Conservation (phyloP, 2,797 vertebrate species). For the Tapera naevia region DNA sequence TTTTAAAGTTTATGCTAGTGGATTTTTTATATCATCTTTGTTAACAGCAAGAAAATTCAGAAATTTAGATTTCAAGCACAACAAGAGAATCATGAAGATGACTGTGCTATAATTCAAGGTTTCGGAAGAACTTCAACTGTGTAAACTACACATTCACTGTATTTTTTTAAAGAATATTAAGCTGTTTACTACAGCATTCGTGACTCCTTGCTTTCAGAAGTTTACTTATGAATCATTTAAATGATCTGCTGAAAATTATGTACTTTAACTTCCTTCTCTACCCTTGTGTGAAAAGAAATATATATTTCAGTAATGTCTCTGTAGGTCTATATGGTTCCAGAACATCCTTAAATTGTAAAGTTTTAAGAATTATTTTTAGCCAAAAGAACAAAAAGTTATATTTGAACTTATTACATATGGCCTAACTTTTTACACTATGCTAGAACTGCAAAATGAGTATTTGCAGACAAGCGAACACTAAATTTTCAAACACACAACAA, state of each 20-base stretch:
- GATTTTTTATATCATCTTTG: constrained; percentile 47
- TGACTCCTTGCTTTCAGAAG: not conserved
- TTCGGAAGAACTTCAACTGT: not conserved
- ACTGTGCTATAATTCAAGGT: not conserved
- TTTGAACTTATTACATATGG: not conserved
- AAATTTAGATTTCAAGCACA: constrained; percentile 1
- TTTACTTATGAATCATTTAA: not conserved
- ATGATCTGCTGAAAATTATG: not conserved
- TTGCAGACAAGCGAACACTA: not conserved
- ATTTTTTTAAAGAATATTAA: not conserved
- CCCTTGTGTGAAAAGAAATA: not conserved
- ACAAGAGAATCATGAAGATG: not conserved
- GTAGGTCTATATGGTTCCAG: not conserved
- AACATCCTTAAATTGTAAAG: not conserved
- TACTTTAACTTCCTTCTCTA: not conserved
- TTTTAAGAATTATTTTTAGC: not conserved
- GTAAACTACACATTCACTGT: not conserved
- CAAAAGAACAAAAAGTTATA: not conserved
- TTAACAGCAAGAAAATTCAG: not conserved
- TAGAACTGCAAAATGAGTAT: not conserved
- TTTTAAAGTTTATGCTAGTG: not conserved
- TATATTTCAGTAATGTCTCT: not conserved
- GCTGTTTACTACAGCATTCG: not conserved
- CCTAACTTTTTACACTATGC: not conserved
- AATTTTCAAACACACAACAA: not conserved